Percentiles rank a stretch among this genome's conserved stretches.
These are phyloP conservation scores for Simalia tracyae DNA, from an alignment of 2,797 vertebrate genomes.

Conservation along the genomic window DNA sequence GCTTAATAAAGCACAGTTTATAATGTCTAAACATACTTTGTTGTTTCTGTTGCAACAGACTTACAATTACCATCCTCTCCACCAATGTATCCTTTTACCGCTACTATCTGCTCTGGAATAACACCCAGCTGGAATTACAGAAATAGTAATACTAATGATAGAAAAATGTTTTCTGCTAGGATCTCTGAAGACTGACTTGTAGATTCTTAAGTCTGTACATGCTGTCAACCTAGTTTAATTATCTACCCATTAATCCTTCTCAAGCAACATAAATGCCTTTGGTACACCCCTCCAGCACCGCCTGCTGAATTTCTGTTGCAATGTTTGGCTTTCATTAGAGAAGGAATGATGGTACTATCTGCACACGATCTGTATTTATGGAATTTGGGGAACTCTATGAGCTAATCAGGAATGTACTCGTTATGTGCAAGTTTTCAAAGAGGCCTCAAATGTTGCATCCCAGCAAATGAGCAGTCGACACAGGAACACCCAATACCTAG, in stretches of 20 bases:
- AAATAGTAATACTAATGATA: neutral
- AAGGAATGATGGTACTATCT: neutral
- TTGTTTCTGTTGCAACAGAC: neutral
- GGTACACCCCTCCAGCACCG: neutral
- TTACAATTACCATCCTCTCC: neutral
- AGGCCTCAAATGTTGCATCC: neutral
- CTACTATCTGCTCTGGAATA: neutral
- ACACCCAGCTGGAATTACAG: neutral
- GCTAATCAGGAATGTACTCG: neutral
- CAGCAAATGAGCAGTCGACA: neutral
- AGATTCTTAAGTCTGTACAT: neutral
- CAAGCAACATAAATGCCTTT: neutral
- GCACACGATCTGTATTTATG: neutral
- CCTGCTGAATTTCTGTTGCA: neutral
- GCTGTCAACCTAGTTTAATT: neutral
- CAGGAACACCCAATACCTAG: neutral
- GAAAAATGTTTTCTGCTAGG: neutral
- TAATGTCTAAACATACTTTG: neutral
- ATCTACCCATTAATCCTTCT: slow-evolving; percentile 1
- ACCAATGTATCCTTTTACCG: neutral
- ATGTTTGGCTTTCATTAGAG: neutral
- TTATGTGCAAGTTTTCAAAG: neutral
- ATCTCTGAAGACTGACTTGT: neutral
- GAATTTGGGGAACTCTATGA: neutral
- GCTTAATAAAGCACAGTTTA: neutral